Base-by-base conservation (phyloP, 1,140 invertebrate genomes). In the Zaprionus vittiger region DNA sequence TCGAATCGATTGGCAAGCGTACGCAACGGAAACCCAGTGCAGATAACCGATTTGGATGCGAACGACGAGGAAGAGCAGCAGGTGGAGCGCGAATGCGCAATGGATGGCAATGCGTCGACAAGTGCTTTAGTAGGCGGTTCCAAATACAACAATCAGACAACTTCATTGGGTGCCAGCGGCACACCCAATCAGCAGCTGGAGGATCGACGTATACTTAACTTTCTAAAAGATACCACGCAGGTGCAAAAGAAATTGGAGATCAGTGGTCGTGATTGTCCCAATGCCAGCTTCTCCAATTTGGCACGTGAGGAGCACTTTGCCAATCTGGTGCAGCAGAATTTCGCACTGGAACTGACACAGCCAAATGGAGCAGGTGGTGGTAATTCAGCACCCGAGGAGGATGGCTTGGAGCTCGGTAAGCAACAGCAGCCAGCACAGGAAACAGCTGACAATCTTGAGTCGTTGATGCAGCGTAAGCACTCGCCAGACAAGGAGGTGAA, bases 241-340 rank as follows among this genome's bases (percentile, higher is more conserved):
- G 54, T 92, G 54, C 92, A 93, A 55, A 93, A 93, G 73, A 93
- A 93, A 65, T 59, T 93, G 14, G 92, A 93, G 70, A 81, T 92
- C 11, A 82, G 75, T 2, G 91, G 91, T 17, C 81, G 91, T 26
- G 92, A 93, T 52, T 93, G 91, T 69, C 92, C 91, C 41, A 93
- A 93, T 59, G 83, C 92, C 6, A 92, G 91, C 44, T 93, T 93
- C 66, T 93, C 92, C 3, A 93, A 91, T 61, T 65, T 93, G 57
- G 92, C 92, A 7, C 80, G 91, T 0, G 92, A 93, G 64, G 92
- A 93, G 47, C 92, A 93, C 61, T 93, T 93, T 57, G 92, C 91
- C 44, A 93, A 93, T 74, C 78, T 93, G 54, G 89, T 93, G 52
- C 92, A 93, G 59, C 92, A 93, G 41, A 93, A 93, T 38, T 92